Evolutionary conservation across 2,797 vertebrate species (phyloP).

Genomic region (Meriones psammophilus): DNA sequence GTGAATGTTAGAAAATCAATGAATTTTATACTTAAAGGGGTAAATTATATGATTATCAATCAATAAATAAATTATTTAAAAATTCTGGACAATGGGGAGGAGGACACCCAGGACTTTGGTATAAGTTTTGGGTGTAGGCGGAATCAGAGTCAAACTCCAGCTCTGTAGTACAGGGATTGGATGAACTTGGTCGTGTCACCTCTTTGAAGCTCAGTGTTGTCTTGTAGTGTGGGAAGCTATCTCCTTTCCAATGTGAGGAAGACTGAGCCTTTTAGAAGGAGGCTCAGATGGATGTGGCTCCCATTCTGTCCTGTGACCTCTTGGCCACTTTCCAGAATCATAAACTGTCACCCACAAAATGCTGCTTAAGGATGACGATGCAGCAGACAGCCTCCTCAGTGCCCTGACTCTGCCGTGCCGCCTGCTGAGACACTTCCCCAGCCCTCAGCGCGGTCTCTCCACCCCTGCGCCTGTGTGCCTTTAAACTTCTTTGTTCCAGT

Average conservation of each 20-base stretch:
- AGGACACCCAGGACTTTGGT: background rate
- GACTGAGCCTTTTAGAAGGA: background rate
- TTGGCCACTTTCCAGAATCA: background rate
- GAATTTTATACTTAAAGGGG: background rate
- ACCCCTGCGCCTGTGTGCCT: conserved; percentile 84
- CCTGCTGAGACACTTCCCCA: too few relatives aligned
- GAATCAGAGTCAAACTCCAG: background rate
- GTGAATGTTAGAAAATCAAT: background rate
- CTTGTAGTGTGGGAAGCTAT: background rate
- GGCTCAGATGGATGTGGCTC: background rate
- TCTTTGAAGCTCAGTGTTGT: background rate
- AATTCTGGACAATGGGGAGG: background rate
- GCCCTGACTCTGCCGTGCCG: conserved; percentile 64
- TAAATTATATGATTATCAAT: background rate
- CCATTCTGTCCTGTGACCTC: background rate
- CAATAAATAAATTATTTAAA: background rate
- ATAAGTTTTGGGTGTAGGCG: background rate
- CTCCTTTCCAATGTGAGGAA: background rate
- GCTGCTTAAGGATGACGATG: conserved; percentile 64
- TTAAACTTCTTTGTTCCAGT: conserved; percentile 83
- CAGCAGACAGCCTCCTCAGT: conserved; percentile 56
- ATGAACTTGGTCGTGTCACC: background rate
- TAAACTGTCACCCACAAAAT: conserved; percentile 1
- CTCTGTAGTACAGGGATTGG: background rate
- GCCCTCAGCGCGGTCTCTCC: conserved; percentile 79